Evolutionary conservation across 2,113 vertebrate genomes (phyloP).

Genomic region (Megaptera novaeangliae): DNA sequence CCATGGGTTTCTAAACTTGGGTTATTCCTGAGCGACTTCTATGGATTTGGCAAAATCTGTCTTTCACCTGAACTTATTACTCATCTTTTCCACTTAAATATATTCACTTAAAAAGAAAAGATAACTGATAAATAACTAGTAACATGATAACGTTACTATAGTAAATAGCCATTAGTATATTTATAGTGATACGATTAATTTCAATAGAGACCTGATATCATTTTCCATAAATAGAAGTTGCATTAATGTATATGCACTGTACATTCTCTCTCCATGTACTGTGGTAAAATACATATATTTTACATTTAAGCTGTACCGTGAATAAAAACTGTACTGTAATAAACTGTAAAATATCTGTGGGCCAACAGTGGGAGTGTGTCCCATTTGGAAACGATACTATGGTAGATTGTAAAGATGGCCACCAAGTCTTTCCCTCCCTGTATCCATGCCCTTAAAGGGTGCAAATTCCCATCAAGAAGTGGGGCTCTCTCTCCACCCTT

Average conservation of each 20-base stretch:
- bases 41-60: background rate
- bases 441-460: rapidly evolving
- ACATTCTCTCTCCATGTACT: background rate
- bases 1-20: background rate
- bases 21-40: background rate
- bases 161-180: background rate
- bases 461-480: background rate
- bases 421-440: background rate
- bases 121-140: background rate
- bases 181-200: background rate
- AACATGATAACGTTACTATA: background rate
- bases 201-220: background rate
- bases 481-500: background rate
- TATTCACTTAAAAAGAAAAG: background rate
- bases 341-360: background rate
- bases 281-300: background rate
- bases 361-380: too few relatives aligned
- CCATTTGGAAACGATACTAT: background rate
- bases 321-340: background rate
- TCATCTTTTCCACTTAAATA: background rate
- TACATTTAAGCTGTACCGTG: background rate
- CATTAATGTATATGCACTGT: background rate
- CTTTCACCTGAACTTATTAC: background rate
- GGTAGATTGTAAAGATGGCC: background rate
- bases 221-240: background rate